Evolutionary conservation across 2,797 vertebrate genomes (phyloP).

Genomic region (Zalophus californianus): DNA sequence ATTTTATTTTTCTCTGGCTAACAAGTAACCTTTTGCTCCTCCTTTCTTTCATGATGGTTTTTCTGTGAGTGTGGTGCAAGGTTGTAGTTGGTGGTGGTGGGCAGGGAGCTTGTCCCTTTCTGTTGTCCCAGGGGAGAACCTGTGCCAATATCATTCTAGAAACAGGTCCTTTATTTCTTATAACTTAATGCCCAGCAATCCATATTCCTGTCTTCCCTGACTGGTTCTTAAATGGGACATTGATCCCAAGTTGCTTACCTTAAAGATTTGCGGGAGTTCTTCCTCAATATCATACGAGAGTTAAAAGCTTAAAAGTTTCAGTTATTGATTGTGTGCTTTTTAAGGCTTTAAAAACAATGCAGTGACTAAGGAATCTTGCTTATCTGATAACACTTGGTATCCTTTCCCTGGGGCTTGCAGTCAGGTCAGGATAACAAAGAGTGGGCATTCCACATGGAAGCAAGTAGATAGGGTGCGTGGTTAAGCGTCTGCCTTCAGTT

Average conservation of each 20-base stretch:
- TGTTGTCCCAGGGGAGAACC: not conserved
- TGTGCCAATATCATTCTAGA: not conserved
- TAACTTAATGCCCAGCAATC: not conserved
- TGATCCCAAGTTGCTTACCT: not conserved
- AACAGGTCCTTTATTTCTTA: conserved; percentile 1
- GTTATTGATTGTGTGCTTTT: conserved; percentile 11
- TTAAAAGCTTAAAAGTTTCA: conserved; percentile 47
- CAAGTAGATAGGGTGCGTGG: not conserved
- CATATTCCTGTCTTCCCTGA: not conserved
- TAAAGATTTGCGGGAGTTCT: not conserved
- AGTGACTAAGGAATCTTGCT: not conserved
- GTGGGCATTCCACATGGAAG: not conserved
- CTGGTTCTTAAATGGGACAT: not conserved
- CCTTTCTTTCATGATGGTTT: not conserved
- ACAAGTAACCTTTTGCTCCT: not conserved
- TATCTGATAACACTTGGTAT: not conserved
- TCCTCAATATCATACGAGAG: not conserved
- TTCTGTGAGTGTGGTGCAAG: not conserved
- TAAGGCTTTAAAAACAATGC: conserved; percentile 51
- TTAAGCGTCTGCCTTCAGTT: too few species aligned
- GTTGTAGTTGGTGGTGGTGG: not conserved
- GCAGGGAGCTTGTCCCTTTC: not conserved
- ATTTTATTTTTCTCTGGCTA: conserved; percentile 2
- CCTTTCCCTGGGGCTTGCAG: not conserved
- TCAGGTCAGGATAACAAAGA: not conserved